Evolutionary conservation across 2,797 vertebrate species (phyloP), one percentile per base, ranked within the genome.

Genomic region (Rhodeus uyekii): DNA sequence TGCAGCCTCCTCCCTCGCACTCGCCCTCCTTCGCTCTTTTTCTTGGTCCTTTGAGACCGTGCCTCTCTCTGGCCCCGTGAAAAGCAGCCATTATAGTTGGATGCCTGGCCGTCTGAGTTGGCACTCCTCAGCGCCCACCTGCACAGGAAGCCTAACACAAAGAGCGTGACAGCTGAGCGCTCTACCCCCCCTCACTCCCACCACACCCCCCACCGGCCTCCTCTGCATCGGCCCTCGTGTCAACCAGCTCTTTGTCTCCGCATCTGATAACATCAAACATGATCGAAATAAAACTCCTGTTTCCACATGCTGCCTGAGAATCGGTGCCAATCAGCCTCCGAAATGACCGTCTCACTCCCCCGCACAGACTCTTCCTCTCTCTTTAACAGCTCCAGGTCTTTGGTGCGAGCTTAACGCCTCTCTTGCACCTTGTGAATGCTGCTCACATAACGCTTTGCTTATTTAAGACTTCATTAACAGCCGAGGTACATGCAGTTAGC

Each of bases 21-120:
- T 76, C 64, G 19, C 29, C 74, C 73, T 79, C 84, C 60, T 74
- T 82, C 53, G 46, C 67, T 44, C 76, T 76, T 39, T 81, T 68
- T 50, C 48, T 81, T 55, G 38, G 71, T 80, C 78, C 81, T 86
- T 42, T 80, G 83, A 87, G 86, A 87, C 53, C n/a, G 4, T 16
- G 44, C 74, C 90, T 90, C 89, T 90, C 88, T 86, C 92, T 93
- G 92, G 91, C 91, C 92, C 88, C 80, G 91, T 93, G 93, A 94
- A 95, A 95, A 94, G 94, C 94, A 89, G 91, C 92, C 93, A 95
- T 95, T 95, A 95, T 95, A 92, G 91, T 92, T 91, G 88, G 86
- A 93, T 94, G 92, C 94, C 94, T 95, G 94, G 94, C 91, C 90
- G 93, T 93, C 92, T 95, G 93, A 92, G 91, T 93, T 95, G 94